Conservation (phyloP, 2,113 vertebrate genomes). For the Dicentrarchus labrax region DNA sequence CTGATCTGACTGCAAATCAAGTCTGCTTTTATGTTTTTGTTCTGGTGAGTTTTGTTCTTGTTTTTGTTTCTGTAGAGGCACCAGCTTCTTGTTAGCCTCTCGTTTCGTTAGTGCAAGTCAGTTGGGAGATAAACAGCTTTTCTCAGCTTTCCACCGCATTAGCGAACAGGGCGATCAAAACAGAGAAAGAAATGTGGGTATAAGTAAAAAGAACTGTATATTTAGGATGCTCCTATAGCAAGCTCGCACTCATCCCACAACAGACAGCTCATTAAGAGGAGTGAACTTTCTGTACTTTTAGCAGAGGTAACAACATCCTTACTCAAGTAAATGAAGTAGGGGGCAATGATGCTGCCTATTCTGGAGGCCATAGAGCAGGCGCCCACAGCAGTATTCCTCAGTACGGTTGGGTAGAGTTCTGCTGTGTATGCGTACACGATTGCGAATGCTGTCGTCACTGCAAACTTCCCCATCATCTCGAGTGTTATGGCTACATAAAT, state of each 20-base stretch:
- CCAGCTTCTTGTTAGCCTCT: background rate
- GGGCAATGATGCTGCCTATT: slow-evolving; percentile 91
- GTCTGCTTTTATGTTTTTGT: slow-evolving; percentile 17
- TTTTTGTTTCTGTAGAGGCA: slow-evolving; percentile 13
- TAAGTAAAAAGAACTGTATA: background rate
- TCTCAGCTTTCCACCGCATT: background rate
- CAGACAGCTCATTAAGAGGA: background rate
- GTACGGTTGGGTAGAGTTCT: slow-evolving; percentile 93
- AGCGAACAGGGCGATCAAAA: no score
- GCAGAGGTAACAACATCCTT: slow-evolving; percentile 56
- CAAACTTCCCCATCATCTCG: slow-evolving; percentile 94
- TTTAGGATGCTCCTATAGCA: no score
- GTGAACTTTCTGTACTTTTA: background rate
- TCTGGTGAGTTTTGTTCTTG: slow-evolving; percentile 2
- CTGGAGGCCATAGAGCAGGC: slow-evolving; percentile 90
- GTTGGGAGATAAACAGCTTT: background rate
- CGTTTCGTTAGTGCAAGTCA: background rate
- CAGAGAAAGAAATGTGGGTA: no score
- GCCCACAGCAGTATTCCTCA: slow-evolving; percentile 92
- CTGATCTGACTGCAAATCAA: slow-evolving; percentile 33
- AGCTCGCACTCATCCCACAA: no score
- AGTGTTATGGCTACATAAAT: slow-evolving; percentile 82
- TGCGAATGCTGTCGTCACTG: slow-evolving; percentile 88
- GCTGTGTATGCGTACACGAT: slow-evolving; percentile 91
- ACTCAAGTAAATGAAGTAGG: slow-evolving; percentile 95